phyloP scores from a whole-genome alignment of 1,140 invertebrate genomes.

The Drosophila mojavensis region DNA sequence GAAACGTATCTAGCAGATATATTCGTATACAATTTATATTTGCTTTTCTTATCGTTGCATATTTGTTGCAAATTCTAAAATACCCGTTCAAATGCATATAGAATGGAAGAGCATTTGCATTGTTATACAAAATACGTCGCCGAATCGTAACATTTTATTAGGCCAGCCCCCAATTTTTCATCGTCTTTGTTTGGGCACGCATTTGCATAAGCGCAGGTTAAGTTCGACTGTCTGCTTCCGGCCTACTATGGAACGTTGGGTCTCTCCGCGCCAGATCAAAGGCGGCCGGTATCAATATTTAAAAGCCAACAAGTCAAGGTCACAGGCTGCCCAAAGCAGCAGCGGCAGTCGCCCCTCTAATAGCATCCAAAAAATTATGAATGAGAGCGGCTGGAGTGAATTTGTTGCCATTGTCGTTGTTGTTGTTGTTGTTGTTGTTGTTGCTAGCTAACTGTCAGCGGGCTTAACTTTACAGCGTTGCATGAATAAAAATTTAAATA shows the following conservation, averaged over 20 bases:
- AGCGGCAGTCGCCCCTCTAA: slow-evolving; percentile 13
- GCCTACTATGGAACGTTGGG: background rate
- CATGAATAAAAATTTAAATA: slow-evolving; percentile 83
- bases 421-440: slow-evolving; percentile 2
- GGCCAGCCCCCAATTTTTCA: slow-evolving; percentile 45
- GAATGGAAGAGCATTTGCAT: slow-evolving; percentile 27
- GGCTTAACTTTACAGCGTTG: slow-evolving; percentile 79
- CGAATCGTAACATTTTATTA: slow-evolving; percentile 67
- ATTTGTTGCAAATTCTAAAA: background rate
- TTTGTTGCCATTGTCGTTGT: background rate
- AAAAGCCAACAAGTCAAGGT: slow-evolving; percentile 71
- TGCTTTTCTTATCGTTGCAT: background rate
- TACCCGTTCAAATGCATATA: background rate
- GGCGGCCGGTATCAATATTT: slow-evolving; percentile 72
- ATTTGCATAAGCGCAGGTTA: slow-evolving; percentile 72
- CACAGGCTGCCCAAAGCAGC: slow-evolving; percentile 38
- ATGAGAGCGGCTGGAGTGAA: slow-evolving; percentile 53
- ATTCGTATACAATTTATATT: too few species aligned
- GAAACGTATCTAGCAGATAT: too few species aligned
- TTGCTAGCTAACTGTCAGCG: slow-evolving; percentile 75
- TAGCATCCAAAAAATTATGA: slow-evolving; percentile 54
- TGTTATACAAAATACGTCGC: slow-evolving; percentile 55
- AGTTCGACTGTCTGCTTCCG: slow-evolving; percentile 1
- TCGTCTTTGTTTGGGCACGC: slow-evolving; percentile 40
- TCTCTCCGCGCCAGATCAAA: slow-evolving; percentile 65